Evolutionary conservation across 2,113 vertebrate genomes (phyloP).

Genomic region (Zeus faber): DNA sequence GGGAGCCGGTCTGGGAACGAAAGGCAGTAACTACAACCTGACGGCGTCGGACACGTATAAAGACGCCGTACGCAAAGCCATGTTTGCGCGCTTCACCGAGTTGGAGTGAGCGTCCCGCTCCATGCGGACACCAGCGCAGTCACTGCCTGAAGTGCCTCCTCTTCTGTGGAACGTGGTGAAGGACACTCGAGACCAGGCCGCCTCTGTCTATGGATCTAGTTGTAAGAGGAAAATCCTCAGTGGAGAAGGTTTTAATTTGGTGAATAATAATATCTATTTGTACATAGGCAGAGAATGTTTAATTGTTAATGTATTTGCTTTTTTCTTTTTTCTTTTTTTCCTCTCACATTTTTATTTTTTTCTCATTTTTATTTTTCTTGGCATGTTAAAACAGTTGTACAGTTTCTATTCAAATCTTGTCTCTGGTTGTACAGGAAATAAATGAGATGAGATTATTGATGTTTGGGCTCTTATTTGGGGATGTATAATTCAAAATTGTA

Average conservation of each 20-base stretch:
- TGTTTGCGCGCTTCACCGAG: conserved; percentile 98
- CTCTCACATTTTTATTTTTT: conserved; percentile 8
- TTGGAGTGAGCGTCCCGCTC: conserved; percentile 81
- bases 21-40: conserved; percentile 91
- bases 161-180: no score
- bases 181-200: no score
- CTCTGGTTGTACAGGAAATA: conserved; percentile 75
- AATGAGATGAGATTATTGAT: conserved; percentile 44
- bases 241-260: no score
- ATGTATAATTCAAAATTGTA: no score
- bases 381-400: conserved; percentile 67
- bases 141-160: no score
- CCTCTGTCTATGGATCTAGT: no score
- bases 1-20: conserved; percentile 93
- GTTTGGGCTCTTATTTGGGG: conserved; percentile 8
- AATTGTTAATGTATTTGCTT: conserved; percentile 32
- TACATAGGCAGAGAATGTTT: conserved; percentile 61
- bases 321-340: conserved; percentile 20
- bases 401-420: conserved; percentile 69
- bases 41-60: conserved; percentile 94
- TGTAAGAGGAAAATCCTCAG: no score
- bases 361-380: conserved; percentile 19
- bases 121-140: no score
- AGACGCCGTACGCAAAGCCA: conserved; percentile 96
- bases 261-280: conserved; percentile 60